A percentile compares a stretch with the other conserved stretches of the same genome.
phyloP scores from a whole-genome alignment of 2,888 invertebrate species.

The Lamellibrachia columna region DNA sequence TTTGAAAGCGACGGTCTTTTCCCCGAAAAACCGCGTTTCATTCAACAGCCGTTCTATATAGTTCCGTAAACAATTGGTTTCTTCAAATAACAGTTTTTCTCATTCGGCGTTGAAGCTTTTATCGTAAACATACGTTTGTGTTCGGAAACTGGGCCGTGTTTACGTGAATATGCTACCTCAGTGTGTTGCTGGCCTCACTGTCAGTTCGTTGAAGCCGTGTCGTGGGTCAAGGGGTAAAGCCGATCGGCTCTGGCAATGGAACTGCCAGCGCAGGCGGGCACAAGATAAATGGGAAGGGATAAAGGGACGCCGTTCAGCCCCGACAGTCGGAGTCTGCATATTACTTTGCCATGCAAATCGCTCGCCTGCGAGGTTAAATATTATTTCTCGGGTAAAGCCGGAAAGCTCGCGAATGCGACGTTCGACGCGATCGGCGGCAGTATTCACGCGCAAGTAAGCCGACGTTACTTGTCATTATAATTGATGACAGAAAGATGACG shows the following conservation, averaged over 20 bases:
- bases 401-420: background rate
- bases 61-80: too few species aligned
- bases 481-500: conserved; percentile 11
- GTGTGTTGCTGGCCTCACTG: background rate
- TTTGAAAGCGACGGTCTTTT: background rate
- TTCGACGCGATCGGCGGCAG: background rate
- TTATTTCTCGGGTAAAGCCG: conserved; percentile 13
- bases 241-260: background rate
- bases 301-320: background rate
- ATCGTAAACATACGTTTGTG: background rate
- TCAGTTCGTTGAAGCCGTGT: background rate
- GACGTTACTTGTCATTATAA: background rate
- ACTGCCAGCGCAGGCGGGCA: background rate
- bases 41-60: background rate
- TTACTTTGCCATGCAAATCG: conserved; percentile 4
- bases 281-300: conserved; percentile 5
- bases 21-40: background rate
- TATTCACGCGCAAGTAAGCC: conserved; percentile 11
- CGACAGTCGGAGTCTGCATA: background rate
- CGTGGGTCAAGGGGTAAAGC: background rate
- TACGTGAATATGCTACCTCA: background rate
- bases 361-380: conserved; percentile 1
- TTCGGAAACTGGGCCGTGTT: background rate
- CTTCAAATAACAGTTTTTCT: background rate
- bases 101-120: background rate